These are phyloP conservation scores for Branchinecta lynchi DNA, from an alignment of 1,140 invertebrate species.

Conservation along the genomic window DNA sequence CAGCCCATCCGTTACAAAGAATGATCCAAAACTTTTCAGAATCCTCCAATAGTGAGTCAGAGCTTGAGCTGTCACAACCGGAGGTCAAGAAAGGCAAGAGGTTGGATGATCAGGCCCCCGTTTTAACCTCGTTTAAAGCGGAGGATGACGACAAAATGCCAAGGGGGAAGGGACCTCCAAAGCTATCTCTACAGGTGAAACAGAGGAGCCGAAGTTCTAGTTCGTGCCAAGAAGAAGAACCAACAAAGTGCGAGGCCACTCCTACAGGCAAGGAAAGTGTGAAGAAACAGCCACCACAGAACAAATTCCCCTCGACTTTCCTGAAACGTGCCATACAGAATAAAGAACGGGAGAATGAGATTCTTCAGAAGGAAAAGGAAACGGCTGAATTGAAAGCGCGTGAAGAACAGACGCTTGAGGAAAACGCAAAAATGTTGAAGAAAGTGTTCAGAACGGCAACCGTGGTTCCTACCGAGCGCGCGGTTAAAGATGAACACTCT, in stretches of 20 bases:
- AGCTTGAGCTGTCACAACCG: background rate
- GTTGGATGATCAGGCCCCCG: background rate
- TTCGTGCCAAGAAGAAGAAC: background rate
- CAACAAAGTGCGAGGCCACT: background rate
- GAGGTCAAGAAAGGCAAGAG: background rate
- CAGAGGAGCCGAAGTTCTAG: background rate
- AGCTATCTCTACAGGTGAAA: background rate
- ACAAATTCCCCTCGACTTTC: background rate
- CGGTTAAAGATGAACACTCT: background rate
- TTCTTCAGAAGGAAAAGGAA: conserved; percentile 5
- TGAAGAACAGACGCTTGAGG: background rate
- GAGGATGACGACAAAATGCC: background rate
- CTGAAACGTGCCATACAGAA: background rate
- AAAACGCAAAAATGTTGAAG: background rate
- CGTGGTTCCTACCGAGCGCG: background rate
- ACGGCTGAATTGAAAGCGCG: background rate
- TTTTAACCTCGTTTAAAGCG: too few species aligned
- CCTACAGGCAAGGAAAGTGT: background rate
- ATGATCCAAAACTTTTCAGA: background rate
- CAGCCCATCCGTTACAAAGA: background rate
- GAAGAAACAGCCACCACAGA: background rate
- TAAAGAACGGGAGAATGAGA: background rate
- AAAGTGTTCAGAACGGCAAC: background rate
- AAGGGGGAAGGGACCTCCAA: background rate
- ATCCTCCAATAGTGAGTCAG: background rate